phyloP scores from a whole-genome alignment of 1,140 invertebrate species.

The Trichonephila inaurata region DNA sequence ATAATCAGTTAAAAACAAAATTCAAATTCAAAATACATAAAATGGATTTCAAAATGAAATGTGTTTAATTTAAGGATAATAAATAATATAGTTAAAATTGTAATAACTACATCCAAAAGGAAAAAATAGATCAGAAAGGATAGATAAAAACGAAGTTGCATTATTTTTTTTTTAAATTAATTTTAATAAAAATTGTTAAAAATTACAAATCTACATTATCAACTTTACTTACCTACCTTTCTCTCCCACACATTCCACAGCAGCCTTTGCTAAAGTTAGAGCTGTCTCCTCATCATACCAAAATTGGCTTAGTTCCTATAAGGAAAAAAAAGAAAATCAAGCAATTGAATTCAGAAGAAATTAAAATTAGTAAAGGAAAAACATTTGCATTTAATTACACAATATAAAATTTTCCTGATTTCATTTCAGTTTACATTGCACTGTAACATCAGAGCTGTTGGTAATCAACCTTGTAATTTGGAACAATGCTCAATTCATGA shows the following conservation, averaged over 20 bases:
- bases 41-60: not conserved
- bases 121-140: too few species aligned
- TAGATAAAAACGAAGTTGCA: not conserved
- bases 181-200: not conserved
- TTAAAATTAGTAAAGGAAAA: too few species aligned
- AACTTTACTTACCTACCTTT: slow-evolving; percentile 82
- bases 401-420: too few species aligned
- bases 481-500: too few species aligned
- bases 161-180: not conserved
- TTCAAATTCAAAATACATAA: not conserved
- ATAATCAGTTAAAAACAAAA: not conserved
- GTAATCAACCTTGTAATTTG: too few species aligned
- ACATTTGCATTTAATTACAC: too few species aligned
- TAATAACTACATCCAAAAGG: too few species aligned
- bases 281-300: slow-evolving; percentile 94
- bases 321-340: slow-evolving; percentile 76
- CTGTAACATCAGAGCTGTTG: too few species aligned
- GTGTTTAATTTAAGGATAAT: too few species aligned
- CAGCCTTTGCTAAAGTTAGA: slow-evolving; percentile 85
- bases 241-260: slow-evolving; percentile 82
- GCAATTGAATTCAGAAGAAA: too few species aligned
- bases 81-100: too few species aligned
- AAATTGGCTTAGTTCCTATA: slow-evolving; percentile 97
- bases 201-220: not conserved
- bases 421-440: too few species aligned